Evolutionary conservation across 1,140 invertebrate genomes (phyloP), one percentile per base, ranked within the genome.

Genomic region (Drosophila malerkotliana): DNA sequence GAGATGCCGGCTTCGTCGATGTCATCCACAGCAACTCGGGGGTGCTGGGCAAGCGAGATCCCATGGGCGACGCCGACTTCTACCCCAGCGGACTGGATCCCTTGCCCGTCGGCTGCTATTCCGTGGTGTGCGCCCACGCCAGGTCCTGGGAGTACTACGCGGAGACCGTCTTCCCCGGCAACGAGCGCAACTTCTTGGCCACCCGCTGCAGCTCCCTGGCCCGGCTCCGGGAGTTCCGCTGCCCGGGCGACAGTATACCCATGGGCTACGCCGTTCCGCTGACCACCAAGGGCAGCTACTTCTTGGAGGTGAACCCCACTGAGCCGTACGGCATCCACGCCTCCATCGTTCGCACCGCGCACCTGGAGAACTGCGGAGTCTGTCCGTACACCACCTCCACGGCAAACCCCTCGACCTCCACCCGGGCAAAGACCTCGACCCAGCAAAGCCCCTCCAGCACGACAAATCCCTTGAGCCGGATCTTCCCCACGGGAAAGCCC

Each of bases 21-120:
- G 93, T 96, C 0, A 94, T 97, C 61, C 96, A 97, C 75, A 96
- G 95, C 0, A 96, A 95, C 81, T 94, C 93, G 1, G 95, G 95
- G 0, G 94, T 95, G 41, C 94, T 96, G 78, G 96, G 91, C 21
- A 91, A 91, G 49, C 74, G 83, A 4, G 80, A 87, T 54, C 89
- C 91, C 0, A 4, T 90, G 5, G 91, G 96, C 8, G 93, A 95
- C 72, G 94, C 93, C 0, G 97, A 97, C 91, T 97, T 97, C 91
- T 97, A 94, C 92, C 96, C 96, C 0, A 89, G 89, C n/a, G 91
- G 91, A 1, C 32, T 82, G 15, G 51, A 49, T 4, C 76, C 89
- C 0, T 12, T 92, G 78, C 93, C 93, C 60, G 91, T 92, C 0
- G 92, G 93, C 63, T 94, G 94, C 55, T 24, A 92, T 7, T 48